These are phyloP conservation scores for Orchestes rusci DNA, from an alignment of 2,888 invertebrate species.

Conservation along the genomic window DNA sequence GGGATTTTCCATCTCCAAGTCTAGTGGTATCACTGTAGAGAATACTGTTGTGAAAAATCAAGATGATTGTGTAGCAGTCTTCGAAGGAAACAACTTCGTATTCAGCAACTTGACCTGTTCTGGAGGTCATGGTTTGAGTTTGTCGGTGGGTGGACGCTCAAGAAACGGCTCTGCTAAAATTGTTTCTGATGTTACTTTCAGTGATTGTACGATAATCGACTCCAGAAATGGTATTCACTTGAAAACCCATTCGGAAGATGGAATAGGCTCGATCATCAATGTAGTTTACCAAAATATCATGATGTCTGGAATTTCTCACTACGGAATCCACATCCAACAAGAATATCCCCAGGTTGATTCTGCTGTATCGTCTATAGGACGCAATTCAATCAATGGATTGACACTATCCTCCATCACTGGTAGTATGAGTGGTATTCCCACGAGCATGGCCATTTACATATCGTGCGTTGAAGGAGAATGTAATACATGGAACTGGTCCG, in stretches of 20 bases:
- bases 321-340: conserved; percentile 27
- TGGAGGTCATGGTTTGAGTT: conserved; percentile 26
- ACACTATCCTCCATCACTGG: conserved; percentile 17
- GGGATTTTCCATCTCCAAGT: conserved; percentile 22
- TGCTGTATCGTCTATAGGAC: conserved; percentile 19
- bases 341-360: conserved; percentile 24
- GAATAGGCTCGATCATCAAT: conserved; percentile 17
- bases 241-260: conserved; percentile 26
- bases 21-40: conserved; percentile 11
- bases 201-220: conserved; percentile 16
- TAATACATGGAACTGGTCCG: conserved; percentile 24
- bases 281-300: conserved; percentile 24
- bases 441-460: conserved; percentile 19
- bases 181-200: conserved; percentile 21
- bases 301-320: conserved; percentile 23
- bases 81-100: conserved; percentile 19
- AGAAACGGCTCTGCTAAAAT: conserved; percentile 12
- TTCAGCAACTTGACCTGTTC: conserved; percentile 19
- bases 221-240: conserved; percentile 27
- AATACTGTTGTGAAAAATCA: conserved; percentile 24
- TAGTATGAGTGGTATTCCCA: conserved; percentile 8
- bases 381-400: conserved; percentile 24
- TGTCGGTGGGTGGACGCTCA: conserved; percentile 22
- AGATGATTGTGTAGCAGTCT: conserved; percentile 27
- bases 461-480: conserved; percentile 24